Conservation (phyloP, 2,797 vertebrate genomes). For the Esox masquinongy region DNA sequence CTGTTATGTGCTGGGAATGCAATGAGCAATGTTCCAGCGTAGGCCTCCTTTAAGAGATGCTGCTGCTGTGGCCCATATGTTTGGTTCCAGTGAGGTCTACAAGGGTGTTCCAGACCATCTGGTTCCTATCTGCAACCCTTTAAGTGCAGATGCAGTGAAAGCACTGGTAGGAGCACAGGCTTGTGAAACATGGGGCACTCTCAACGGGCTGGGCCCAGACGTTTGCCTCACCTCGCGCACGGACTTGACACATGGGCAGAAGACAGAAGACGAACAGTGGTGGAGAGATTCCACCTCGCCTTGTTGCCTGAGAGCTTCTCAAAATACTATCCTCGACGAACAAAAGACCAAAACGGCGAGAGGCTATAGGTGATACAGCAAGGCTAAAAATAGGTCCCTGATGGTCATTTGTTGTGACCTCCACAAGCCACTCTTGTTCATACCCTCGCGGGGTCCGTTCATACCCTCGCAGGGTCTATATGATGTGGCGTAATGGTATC, state of each 20-base stretch:
- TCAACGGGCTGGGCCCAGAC: constrained; percentile 10
- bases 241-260: constrained; percentile 12
- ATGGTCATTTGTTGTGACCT: constrained; percentile 58
- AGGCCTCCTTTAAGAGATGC: constrained; percentile 70
- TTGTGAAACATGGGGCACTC: not conserved
- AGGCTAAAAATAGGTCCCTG: constrained; percentile 78
- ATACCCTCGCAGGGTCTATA: constrained; percentile 35
- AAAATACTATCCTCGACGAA: constrained; percentile 60
- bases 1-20: constrained; percentile 57
- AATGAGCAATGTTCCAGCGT: constrained; percentile 71
- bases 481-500: constrained; percentile 10
- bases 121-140: constrained; percentile 80
- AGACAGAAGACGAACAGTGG: constrained; percentile 41
- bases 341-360: constrained; percentile 53
- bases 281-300: constrained; percentile 38
- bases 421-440: constrained; percentile 54
- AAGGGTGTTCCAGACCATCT: constrained; percentile 88
- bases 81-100: constrained; percentile 75
- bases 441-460: constrained; percentile 46
- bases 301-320: constrained; percentile 54
- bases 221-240: not conserved
- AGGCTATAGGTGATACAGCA: constrained; percentile 65
- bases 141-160: constrained; percentile 60
- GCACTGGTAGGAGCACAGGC: constrained; percentile 51
- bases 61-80: constrained; percentile 84